Evolutionary conservation across 2,113 vertebrate genomes (phyloP).

Genomic region (Paraplagusia blochii): DNA sequence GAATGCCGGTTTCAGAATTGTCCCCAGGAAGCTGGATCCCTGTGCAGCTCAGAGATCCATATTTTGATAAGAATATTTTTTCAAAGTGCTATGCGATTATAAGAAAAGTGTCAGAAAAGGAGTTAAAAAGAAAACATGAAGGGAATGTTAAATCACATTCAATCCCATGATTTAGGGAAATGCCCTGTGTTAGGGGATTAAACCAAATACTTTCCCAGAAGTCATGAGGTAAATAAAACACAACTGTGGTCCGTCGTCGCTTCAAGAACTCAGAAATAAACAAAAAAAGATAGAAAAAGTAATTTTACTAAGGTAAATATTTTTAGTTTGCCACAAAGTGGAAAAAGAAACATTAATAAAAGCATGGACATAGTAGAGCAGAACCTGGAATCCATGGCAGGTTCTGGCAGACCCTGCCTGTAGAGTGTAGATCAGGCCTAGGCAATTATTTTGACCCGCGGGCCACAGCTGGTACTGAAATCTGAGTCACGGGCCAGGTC

Average conservation of each 20-base stretch:
- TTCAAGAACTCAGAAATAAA: constrained; percentile 11
- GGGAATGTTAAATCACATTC: constrained; percentile 50
- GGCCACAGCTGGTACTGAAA: too few relatives aligned
- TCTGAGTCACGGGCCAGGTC: too few relatives aligned
- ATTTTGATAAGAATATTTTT: constrained; percentile 57
- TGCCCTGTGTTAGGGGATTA: constrained; percentile 16
- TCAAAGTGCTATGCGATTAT: constrained; percentile 58
- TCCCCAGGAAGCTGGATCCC: constrained; percentile 40
- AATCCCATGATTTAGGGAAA: constrained; percentile 31
- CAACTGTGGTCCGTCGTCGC: background rate
- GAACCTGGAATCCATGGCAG: too few relatives aligned
- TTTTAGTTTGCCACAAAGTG: background rate
- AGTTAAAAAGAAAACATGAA: constrained; percentile 19
- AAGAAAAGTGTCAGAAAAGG: constrained; percentile 9
- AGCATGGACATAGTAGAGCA: constrained; percentile 11
- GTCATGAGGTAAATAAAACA: constrained; percentile 28
- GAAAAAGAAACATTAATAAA: constrained; percentile 3
- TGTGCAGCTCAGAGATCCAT: constrained; percentile 55
- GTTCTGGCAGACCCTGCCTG: too few relatives aligned
- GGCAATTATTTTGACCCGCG: too few relatives aligned
- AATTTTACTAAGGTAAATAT: constrained; percentile 34
- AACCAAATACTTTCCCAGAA: constrained; percentile 33
- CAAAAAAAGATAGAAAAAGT: background rate
- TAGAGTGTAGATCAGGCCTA: too few relatives aligned
- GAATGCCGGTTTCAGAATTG: constrained; percentile 43